These are phyloP conservation scores for Paramuricea clavata DNA, from an alignment of 92 coral and sea anemone species.

Conservation along the genomic window DNA sequence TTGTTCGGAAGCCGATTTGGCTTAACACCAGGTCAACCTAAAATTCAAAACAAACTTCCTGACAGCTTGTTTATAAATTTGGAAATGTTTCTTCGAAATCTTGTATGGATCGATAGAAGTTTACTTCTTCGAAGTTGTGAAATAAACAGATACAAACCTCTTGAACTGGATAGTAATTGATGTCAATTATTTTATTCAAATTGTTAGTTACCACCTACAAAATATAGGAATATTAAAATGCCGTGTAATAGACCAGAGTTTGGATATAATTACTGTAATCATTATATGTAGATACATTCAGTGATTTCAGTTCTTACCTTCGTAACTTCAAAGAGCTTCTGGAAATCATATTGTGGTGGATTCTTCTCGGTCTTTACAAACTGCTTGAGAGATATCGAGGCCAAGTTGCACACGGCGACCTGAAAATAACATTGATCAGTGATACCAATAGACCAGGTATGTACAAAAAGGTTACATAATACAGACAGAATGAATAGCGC, in stretches of 20 bases:
- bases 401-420: slow-evolving; percentile 99
- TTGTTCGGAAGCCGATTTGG: no score
- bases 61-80: not conserved
- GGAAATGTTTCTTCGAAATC: no score
- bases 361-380: slow-evolving; percentile 84
- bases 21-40: no score
- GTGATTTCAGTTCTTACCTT: slow-evolving; percentile 63
- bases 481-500: not conserved
- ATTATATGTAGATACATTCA: not conserved
- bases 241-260: not conserved
- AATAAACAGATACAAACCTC: slow-evolving; percentile 68
- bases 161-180: slow-evolving; percentile 95
- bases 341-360: slow-evolving; percentile 80
- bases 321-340: slow-evolving; percentile 95
- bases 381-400: slow-evolving; percentile 92
- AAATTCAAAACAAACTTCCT: no score
- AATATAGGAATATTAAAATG: not conserved
- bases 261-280: not conserved
- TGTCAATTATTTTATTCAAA: slow-evolving; percentile 91
- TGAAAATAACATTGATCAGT: slow-evolving; percentile 15
- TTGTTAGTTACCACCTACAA: slow-evolving; percentile 91
- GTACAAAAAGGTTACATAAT: not conserved
- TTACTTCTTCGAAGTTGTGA: no score
- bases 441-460: not conserved
- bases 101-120: no score